These are phyloP conservation scores for Camponotus pennsylvanicus DNA, from an alignment of 1,140 invertebrate species.

Conservation along the genomic window DNA sequence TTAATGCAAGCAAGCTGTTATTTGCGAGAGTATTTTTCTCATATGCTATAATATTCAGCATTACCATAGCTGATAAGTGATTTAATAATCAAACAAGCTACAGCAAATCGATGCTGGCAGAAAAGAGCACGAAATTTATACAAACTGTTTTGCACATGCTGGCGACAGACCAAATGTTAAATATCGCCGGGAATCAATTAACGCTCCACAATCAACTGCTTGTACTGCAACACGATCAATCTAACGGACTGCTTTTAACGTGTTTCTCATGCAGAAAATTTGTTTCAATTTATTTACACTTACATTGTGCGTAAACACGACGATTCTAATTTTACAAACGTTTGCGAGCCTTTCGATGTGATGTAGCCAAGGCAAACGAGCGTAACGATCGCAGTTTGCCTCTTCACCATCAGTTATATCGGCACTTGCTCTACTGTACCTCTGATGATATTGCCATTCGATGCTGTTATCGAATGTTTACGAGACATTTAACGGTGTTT, in stretches of 20 bases:
- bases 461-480: slow-evolving; percentile 57
- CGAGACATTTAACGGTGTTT: slow-evolving; percentile 46
- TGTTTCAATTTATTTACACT: slow-evolving; percentile 76
- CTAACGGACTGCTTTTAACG: slow-evolving; percentile 60
- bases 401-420: slow-evolving; percentile 45
- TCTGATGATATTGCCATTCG: slow-evolving; percentile 43
- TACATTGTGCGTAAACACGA: slow-evolving; percentile 61
- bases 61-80: slow-evolving; percentile 4
- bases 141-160: neutral
- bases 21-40: neutral
- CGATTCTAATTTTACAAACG: slow-evolving; percentile 74
- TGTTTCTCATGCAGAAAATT: slow-evolving; percentile 75
- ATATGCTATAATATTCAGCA: neutral
- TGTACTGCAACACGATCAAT: slow-evolving; percentile 37
- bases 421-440: slow-evolving; percentile 9
- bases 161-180: slow-evolving; percentile 31
- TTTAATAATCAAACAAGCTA: neutral
- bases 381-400: slow-evolving; percentile 44
- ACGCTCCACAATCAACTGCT: slow-evolving; percentile 69
- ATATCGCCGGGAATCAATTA: slow-evolving; percentile 64
- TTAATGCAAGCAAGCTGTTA: neutral
- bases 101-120: slow-evolving; percentile 8
- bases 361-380: slow-evolving; percentile 29
- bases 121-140: slow-evolving; percentile 35
- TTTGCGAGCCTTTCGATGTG: slow-evolving; percentile 36